Base-by-base conservation (phyloP, 1,140 invertebrate genomes). In the Orius laevigatus region DNA sequence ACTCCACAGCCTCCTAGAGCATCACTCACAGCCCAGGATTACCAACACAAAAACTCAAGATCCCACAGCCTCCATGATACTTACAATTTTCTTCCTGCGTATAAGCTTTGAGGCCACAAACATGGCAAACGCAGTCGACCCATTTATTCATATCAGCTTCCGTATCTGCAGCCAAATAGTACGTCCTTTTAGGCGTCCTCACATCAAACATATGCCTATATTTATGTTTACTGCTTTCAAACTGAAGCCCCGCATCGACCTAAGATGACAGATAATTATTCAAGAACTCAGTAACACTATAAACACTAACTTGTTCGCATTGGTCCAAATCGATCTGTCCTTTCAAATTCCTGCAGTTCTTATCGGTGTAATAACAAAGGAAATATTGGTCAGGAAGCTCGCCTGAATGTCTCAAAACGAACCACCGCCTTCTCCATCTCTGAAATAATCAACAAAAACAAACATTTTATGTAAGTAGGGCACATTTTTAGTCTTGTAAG, bases 341-440 rank as follows among this genome's bases (percentile, higher is more conserved):
- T 66, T 94, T 94, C 45, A 85, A 67, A 61, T 87, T 88, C 55
- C 79, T 74, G 60, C 84, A 83, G 56, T 79, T 76, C 59, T 79
- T 75, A 63, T 95, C 89, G 9, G 83, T 82, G 65, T 87, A 95
- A 67, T 96, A 96, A 60, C 90, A 87, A 49, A 96, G 70, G 60
- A 88, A 81, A 70, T 88, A 95, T 67, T 93, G 88, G 46, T 84
- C 85, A 45, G 90, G 90, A 55, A 93, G 74, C 60, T 92, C 84
- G 52, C 87, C 86, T 47, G 81, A 81, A 60, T 89, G 84, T 55
- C 84, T 76, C 49, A 96, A 69, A 36, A 87, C 81, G 69, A 95
- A 95, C 84, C 86, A 96, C 54, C 90, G 74, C 63, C 79, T 76
- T 61, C 88, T 76, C 91, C 91, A 95, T 74, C 87, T 81, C 91